phyloP scores from a whole-genome alignment of 2,888 invertebrate species.

The Acanthococcus lagerstroemiae region DNA sequence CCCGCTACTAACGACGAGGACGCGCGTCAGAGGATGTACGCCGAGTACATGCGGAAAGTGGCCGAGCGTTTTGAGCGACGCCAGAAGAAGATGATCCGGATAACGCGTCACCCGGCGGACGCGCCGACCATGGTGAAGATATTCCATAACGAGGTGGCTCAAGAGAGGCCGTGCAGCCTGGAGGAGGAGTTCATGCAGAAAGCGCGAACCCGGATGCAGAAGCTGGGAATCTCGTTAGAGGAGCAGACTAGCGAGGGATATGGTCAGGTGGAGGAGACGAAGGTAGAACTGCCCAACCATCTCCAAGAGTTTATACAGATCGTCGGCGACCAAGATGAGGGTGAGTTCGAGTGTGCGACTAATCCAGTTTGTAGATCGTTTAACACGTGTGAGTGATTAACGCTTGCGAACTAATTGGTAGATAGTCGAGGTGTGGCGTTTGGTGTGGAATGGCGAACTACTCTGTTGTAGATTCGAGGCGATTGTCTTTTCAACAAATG shows the following conservation, averaged over 20 bases:
- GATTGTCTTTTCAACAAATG: no score
- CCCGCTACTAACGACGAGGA: slow-evolving; percentile 18
- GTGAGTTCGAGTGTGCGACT: no score
- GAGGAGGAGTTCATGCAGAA: slow-evolving; percentile 32
- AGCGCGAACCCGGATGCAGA: slow-evolving; percentile 31
- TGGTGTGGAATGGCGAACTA: not conserved
- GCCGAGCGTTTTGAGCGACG: slow-evolving; percentile 67
- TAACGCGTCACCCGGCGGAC: slow-evolving; percentile 44
- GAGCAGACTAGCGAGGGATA: slow-evolving; percentile 42
- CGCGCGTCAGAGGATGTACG: slow-evolving; percentile 52
- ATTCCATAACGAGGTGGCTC: slow-evolving; percentile 1
- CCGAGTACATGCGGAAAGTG: slow-evolving; percentile 70
- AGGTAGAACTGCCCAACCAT: slow-evolving; percentile 53
- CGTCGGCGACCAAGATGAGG: slow-evolving; percentile 44
- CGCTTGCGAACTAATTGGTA: not conserved
- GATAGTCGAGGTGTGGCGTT: not conserved
- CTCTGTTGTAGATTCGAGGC: not conserved
- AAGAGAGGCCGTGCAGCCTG: slow-evolving; percentile 8
- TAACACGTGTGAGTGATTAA: not conserved
- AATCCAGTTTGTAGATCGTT: no score
- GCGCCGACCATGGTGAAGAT: slow-evolving; percentile 17
- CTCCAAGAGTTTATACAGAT: slow-evolving; percentile 66
- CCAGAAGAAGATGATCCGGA: slow-evolving; percentile 68
- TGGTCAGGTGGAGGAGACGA: slow-evolving; percentile 45
- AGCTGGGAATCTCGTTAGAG: slow-evolving; percentile 43